Evolutionary conservation across 2,797 vertebrate genomes (phyloP), one percentile per base, ranked within the genome.

Genomic region (Brachyalestes nurse): DNA sequence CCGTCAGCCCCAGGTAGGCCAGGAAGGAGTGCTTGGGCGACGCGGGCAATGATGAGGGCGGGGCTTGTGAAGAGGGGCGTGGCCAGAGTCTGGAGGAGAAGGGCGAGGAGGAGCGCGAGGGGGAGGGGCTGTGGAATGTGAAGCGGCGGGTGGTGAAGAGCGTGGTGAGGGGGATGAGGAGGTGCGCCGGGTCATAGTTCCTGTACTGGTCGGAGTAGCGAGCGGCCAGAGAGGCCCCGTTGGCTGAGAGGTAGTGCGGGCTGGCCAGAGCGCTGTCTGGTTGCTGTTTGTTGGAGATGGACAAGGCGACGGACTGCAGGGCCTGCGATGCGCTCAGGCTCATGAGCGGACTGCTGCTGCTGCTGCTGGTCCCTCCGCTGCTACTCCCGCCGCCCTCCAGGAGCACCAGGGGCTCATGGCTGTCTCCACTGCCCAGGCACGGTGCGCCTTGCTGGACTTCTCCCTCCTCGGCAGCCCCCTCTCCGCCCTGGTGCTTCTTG

Each of bases 11-110:
- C 87, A 99, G 97, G 90, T 99, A 99, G 91, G 97, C 97, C 77
- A 99, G 94, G 94, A 99, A 99, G 95, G 97, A 99, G 97, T 97
- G 97, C 95, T 99, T 99, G 86, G 96, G 96, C 70, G 97, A 97
- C 76, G 93, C 86, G 91, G 96, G 93, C 81, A 94, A 94, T 84
- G 90, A 51, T 92, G 94, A 89, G 88, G 94, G 57, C 90, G 95
- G 89, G 88, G 93, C 91, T 95, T 95, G 91, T 93, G 95, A 91
- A 84, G 94, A 92, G 88, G 95, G 89, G 88, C 89, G 93, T 86
- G 91, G 94, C 0, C 93, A 94, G 79, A 94, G 94, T 90, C 94
- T 96, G 91, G 96, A 95, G 93, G 96, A 95, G 93, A 94, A 95
- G 92, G 81, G 93, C 91, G 82, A 94, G 90, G 95, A 97, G 92